Percentiles rank a stretch among this genome's conserved stretches.
phyloP scores from a whole-genome alignment of 92 coral and sea anemone species.

The Palythoa grandiflora region DNA sequence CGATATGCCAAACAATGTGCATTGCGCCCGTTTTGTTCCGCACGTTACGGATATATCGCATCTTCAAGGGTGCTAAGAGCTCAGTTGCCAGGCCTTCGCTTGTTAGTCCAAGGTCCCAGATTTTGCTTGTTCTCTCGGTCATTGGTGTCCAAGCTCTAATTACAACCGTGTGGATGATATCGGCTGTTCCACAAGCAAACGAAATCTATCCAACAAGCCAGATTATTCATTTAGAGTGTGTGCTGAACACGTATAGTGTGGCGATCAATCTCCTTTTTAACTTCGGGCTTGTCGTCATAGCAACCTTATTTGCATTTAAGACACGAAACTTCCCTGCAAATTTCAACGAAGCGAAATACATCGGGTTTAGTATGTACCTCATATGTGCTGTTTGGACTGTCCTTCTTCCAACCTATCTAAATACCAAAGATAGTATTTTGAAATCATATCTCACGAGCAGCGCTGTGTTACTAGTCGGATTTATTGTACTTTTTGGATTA shows the following conservation, averaged over 20 bases:
- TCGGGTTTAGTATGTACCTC: constrained; percentile 83
- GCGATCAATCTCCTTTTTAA: constrained; percentile 69
- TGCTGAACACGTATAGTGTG: constrained; percentile 65
- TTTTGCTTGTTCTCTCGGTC: constrained; percentile 47
- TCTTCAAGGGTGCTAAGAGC: constrained; percentile 54
- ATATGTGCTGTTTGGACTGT: constrained; percentile 79
- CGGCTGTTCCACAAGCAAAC: constrained; percentile 61
- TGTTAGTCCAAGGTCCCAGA: constrained; percentile 62
- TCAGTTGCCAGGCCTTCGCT: constrained; percentile 55
- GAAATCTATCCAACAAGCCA: constrained; percentile 67
- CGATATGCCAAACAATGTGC: constrained; percentile 57
- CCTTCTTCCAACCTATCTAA: constrained; percentile 76
- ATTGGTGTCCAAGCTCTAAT: constrained; percentile 48
- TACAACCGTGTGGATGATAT: constrained; percentile 70
- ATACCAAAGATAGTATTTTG: constrained; percentile 64
- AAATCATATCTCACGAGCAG: constrained; percentile 58
- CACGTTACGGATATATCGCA: constrained; percentile 60
- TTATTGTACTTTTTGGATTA: constrained; percentile 77
- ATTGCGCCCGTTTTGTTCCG: constrained; percentile 63
- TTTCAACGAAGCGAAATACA: constrained; percentile 94
- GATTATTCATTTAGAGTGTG: constrained; percentile 65
- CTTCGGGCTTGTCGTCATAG: constrained; percentile 68
- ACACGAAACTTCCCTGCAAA: constrained; percentile 90
- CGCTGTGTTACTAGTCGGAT: constrained; percentile 70
- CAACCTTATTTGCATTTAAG: constrained; percentile 79